phyloP scores from a whole-genome alignment of 2,797 vertebrate species.

The Rhynchotus rufescens region DNA sequence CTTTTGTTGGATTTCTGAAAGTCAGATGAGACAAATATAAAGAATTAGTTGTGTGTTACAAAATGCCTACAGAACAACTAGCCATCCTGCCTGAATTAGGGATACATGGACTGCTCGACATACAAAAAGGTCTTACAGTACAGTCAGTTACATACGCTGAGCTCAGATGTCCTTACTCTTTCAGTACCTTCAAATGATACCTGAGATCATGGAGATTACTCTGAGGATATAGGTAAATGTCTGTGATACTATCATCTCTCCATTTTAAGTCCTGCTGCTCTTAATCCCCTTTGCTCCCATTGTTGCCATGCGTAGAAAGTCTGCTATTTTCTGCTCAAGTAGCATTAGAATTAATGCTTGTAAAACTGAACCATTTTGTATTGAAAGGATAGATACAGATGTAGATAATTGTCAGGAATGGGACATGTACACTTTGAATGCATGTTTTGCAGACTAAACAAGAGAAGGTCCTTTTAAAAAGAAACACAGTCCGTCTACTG shows the following conservation, averaged over 20 bases:
- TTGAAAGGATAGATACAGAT: background rate
- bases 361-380: background rate
- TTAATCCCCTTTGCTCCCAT: background rate
- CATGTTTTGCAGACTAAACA: background rate
- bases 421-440: background rate
- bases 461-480: background rate
- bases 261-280: background rate
- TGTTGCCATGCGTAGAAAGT: background rate
- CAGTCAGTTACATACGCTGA: background rate
- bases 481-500: background rate
- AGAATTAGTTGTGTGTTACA: background rate
- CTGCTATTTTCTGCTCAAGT: background rate
- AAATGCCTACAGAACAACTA: background rate
- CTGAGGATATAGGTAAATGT: background rate
- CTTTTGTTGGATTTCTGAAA: no score
- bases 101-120: background rate
- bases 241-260: background rate
- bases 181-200: background rate
- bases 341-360: background rate
- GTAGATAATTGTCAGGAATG: background rate
- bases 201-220: background rate
- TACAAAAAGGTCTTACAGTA: background rate
- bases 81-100: background rate
- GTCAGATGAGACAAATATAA: background rate
- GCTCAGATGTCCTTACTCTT: background rate